Evolutionary conservation across 2,113 vertebrate genomes (phyloP), one percentile per base, ranked within the genome.

Genomic region (Solenodon paradoxus): DNA sequence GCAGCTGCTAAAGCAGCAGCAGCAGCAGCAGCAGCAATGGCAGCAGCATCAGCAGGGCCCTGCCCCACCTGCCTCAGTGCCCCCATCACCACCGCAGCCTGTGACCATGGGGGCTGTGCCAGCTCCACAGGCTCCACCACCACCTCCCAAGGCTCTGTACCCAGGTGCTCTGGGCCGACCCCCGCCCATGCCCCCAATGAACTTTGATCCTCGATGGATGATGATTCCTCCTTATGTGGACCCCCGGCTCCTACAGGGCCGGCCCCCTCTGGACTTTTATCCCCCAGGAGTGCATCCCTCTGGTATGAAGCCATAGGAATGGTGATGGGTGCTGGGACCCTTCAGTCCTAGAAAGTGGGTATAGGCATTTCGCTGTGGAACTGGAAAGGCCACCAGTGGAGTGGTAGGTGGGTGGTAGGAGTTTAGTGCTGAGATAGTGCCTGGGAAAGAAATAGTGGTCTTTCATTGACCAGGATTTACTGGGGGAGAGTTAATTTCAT

Each of bases 141-240:
- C 96, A 0, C 97, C 98, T 2, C 98, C 98, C 45, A 98, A 98
- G 85, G 96, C 98, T 32, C 95, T 99, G 32, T 99, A 99, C 96
- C 98, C 99, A 1, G 95, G 99, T 92, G 99, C 98, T 79, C 98
- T 99, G 97, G 99, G 99, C 35, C 98, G 99, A 49, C 98, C 99
- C 2, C 99, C 99, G 1, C 99, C 99, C 49, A 98, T 99, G 97
- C 98, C 98, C 2, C 98, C 99, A 1, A 99, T 99, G 98, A 99
- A 99, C 97, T 99, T 99, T 87, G 99, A 99, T 94, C 99, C 99
- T 35, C 99, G 99, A n/a, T 99, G 99, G 99, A 99, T 99, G 98
- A 99, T 99, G 99, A 99, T 99, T 77, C 98, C 98, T 96, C 98
- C 99, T 63, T 99, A 99, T 81, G 99, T 99, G 98, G 99, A 99